Percentiles rank a stretch among this genome's conserved stretches.
phyloP scores from a whole-genome alignment of 2,113 vertebrate species.

The Dipodomys stephensi region DNA sequence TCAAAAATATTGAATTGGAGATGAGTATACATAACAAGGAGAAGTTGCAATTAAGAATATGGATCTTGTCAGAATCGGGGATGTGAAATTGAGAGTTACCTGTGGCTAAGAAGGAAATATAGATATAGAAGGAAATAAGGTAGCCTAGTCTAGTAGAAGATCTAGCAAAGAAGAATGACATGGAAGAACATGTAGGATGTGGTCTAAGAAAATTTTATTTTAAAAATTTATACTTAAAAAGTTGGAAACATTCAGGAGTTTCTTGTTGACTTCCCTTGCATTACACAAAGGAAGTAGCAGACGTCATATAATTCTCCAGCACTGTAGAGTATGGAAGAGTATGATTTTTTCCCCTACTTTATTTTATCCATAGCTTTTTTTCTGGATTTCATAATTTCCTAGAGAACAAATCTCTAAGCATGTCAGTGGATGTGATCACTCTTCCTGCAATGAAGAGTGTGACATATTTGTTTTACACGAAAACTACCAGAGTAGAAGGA shows the following conservation, averaged over 20 bases:
- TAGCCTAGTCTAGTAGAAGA: neutral
- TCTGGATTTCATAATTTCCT: neutral
- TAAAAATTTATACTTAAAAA: neutral
- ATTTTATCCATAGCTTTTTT: neutral
- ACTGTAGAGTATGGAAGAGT: neutral
- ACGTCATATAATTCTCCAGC: neutral
- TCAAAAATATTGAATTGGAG: neutral
- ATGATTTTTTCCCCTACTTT: neutral
- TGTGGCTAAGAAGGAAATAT: neutral
- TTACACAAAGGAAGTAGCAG: neutral
- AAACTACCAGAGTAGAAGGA: neutral
- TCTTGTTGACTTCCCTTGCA: neutral
- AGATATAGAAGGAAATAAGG: neutral
- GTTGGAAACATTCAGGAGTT: neutral
- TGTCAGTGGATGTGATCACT: neutral
- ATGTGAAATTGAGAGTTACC: neutral
- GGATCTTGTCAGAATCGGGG: neutral
- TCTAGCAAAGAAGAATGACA: neutral
- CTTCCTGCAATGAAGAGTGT: neutral
- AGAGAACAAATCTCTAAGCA: too few relatives aligned
- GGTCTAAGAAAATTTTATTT: neutral
- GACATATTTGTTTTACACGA: neutral
- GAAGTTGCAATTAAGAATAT: neutral
- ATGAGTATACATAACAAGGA: neutral
- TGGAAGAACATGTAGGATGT: neutral